Conservation (phyloP, 2,797 vertebrate genomes). For the Prunella strophiata region DNA sequence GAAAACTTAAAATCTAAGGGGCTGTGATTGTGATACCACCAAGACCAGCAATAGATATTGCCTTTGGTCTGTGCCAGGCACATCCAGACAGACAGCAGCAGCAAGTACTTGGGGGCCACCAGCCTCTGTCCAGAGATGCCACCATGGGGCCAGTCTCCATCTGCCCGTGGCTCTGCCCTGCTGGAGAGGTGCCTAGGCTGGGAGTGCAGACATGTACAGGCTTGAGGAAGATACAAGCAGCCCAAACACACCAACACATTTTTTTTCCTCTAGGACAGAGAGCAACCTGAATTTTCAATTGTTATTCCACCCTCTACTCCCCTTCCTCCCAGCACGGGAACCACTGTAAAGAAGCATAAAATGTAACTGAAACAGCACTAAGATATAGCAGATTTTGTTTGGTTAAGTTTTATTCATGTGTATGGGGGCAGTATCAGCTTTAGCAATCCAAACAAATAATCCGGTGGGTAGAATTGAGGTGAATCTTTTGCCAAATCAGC, state of each 20-base stretch:
- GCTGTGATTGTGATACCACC: rapidly evolving
- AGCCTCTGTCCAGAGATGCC: rapidly evolving
- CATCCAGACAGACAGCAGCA: not conserved
- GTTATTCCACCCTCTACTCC: not conserved
- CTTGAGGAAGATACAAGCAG: not conserved
- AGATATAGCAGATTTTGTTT: not conserved
- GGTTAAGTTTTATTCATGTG: conserved; percentile 9
- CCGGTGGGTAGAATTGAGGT: not conserved
- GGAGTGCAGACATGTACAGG: not conserved
- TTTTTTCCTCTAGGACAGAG: not conserved
- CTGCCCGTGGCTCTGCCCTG: not conserved
- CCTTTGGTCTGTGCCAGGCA: not conserved
- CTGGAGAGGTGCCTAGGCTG: not conserved
- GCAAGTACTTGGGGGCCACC: not conserved
- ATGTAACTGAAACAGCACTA: not conserved
- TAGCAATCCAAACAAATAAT: not conserved
- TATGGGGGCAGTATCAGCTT: not conserved
- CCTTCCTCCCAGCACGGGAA: not conserved
- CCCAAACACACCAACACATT: rapidly evolving
- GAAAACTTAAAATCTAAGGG: not conserved
- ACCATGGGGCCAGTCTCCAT: not conserved
- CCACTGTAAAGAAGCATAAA: not conserved
- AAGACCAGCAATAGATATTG: not conserved
- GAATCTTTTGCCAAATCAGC: not conserved
- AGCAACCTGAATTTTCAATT: not conserved